Evolutionary conservation across 2,797 vertebrate genomes (phyloP), one percentile per base, ranked within the genome.

Genomic region (Otus scops): DNA sequence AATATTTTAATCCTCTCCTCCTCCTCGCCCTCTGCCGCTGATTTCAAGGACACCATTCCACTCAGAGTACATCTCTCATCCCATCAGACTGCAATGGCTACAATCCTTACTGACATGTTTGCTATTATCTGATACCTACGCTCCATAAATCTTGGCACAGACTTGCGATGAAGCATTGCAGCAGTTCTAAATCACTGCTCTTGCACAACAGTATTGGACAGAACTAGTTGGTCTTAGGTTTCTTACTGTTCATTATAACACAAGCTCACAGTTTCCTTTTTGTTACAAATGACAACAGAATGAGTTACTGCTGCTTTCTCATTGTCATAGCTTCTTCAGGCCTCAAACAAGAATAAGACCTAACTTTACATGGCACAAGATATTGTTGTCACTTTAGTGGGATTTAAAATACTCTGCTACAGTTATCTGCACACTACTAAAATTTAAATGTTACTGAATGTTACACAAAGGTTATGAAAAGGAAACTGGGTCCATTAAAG

Each of bases 341-440:
- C 9, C 71, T 84, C 69, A 92, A 60, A 93, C 21, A 77, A 59
- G 30, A 91, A 7, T 13, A 88, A 36, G 43, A 74, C 16, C 7
- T 71, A 57, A 27, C 20, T 82, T 71, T 17, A 79, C 14, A n/a
- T 1, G 13, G 26, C 73, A 12, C 17, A 74, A 75, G 26, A 36
- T 6, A 71, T 0, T 0, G 0, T 47, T 61, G 41, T 9, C 38
- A 15, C 24, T 61, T 51, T 2, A 73, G 23, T 8, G 24, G 3
- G 13, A 11, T 65, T 90, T 71, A 57, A 84, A 93, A 60, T 53
- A 64, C 12, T 61, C 27, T 0, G 0, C 21, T 71, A 34, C 15
- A 32, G 21, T 74, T 73, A 45, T 43, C 28, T 4, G 38, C 24
- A 32, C 10, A 14, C 0, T 13, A 16, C 39, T 34, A 54, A 81